phyloP scores from a whole-genome alignment of 2,888 invertebrate species.

The Pharmacophagus antenor region DNA sequence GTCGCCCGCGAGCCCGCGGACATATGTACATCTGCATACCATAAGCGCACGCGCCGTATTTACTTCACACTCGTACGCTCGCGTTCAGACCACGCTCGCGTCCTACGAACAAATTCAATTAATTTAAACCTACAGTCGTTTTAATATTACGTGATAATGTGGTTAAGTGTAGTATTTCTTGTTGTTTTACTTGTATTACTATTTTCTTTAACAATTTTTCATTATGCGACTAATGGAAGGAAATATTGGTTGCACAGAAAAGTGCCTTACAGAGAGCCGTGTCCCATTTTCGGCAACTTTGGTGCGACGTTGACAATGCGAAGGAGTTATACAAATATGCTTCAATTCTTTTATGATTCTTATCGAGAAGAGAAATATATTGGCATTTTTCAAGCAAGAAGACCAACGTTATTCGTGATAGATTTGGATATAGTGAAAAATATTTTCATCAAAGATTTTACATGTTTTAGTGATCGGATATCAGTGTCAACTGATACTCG shows the following conservation, averaged over 20 bases:
- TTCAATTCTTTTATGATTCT: slow-evolving; percentile 61
- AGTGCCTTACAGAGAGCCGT: slow-evolving; percentile 71
- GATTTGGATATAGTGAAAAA: slow-evolving; percentile 66
- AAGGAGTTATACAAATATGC: slow-evolving; percentile 63
- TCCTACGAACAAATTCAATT: slow-evolving; percentile 2
- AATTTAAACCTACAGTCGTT: slow-evolving; percentile 27
- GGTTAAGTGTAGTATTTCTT: slow-evolving; percentile 46
- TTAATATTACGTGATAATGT: slow-evolving; percentile 58
- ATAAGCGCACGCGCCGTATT: slow-evolving; percentile 56
- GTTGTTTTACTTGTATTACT: slow-evolving; percentile 50
- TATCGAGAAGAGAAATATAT: slow-evolving; percentile 62
- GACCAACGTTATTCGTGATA: slow-evolving; percentile 67
- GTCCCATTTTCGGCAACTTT: slow-evolving; percentile 76
- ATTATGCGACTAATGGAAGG: slow-evolving; percentile 64
- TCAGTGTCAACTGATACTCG: slow-evolving; percentile 67
- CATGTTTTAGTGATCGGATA: slow-evolving; percentile 64
- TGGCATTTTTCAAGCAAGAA: slow-evolving; percentile 71
- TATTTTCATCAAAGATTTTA: slow-evolving; percentile 62
- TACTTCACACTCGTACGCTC: slow-evolving; percentile 50
- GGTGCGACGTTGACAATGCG: slow-evolving; percentile 68
- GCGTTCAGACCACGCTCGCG: slow-evolving; percentile 43
- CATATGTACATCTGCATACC: slow-evolving; percentile 33
- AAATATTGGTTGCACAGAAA: slow-evolving; percentile 68
- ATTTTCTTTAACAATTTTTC: slow-evolving; percentile 57
- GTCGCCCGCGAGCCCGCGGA: slow-evolving; percentile 40